These are phyloP conservation scores for Porites divaricata DNA, from an alignment of 92 coral and sea anemone genomes.

Conservation along the genomic window DNA sequence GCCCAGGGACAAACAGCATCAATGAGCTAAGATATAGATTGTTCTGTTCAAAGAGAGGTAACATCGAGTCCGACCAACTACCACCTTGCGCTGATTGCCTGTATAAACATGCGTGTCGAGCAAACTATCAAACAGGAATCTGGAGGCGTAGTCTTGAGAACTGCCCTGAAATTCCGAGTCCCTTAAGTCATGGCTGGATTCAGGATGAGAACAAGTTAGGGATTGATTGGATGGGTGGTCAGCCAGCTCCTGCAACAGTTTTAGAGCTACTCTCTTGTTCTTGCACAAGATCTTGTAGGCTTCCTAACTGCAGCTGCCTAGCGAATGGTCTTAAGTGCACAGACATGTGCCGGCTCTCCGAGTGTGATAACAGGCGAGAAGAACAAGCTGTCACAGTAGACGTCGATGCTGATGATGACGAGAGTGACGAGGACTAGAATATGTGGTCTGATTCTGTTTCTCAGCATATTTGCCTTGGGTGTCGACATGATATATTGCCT, in stretches of 20 bases:
- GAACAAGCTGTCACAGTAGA: no score
- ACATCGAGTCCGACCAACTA: slow-evolving; percentile 23
- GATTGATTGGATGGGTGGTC: slow-evolving; percentile 61
- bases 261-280: slow-evolving; percentile 51
- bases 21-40: slow-evolving; percentile 51
- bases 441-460: no score
- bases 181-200: no score
- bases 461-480: no score
- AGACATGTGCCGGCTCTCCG: no score
- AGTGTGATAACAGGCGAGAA: no score
- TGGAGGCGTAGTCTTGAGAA: no score
- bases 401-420: no score
- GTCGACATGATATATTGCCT: no score
- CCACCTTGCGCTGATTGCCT: slow-evolving; percentile 26
- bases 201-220: no score
- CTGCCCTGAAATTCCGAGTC: no score
- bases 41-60: slow-evolving; percentile 31
- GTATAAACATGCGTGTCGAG: slow-evolving; percentile 28
- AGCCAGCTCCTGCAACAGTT: slow-evolving; percentile 58
- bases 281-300: slow-evolving; percentile 43
- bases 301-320: slow-evolving; percentile 47
- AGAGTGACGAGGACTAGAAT: no score
- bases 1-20: slow-evolving; percentile 40
- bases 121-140: slow-evolving; percentile 60
- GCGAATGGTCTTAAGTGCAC: slow-evolving; percentile 56